Evolutionary conservation across 2,888 invertebrate species (phyloP).

Genomic region (Lasioglossum pauxillum): DNA sequence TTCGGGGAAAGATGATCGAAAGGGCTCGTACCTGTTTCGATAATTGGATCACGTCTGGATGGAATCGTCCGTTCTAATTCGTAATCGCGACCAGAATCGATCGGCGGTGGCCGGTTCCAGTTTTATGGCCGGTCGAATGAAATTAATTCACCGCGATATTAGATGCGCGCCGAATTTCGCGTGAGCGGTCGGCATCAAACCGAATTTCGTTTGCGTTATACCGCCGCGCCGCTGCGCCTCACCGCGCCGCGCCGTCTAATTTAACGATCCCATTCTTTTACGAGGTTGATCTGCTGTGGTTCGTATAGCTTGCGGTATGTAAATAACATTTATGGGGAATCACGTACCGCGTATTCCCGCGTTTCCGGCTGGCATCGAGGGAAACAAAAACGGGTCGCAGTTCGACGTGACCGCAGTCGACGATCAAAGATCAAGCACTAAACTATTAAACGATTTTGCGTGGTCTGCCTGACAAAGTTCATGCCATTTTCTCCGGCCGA

Average conservation of each 20-base stretch:
- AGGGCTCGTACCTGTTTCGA: neutral
- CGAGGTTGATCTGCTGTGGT: constrained; percentile 12
- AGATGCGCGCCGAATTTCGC: constrained; percentile 1
- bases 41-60: constrained; percentile 25
- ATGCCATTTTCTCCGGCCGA: neutral
- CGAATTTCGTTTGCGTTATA: constrained; percentile 28
- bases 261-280: constrained; percentile 55
- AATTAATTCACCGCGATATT: constrained; percentile 12
- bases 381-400: neutral
- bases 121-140: neutral
- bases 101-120: neutral
- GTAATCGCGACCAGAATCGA: constrained; percentile 10
- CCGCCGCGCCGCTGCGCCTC: no score
- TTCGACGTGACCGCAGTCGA: constrained; percentile 6
- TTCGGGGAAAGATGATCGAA: neutral
- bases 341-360: neutral
- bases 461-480: neutral
- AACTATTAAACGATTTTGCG: constrained; percentile 4
- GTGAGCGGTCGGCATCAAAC: neutral
- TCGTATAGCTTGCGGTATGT: constrained; percentile 37
- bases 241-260: constrained; percentile 19
- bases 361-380: neutral
- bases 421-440: constrained; percentile 2
- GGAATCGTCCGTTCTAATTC: neutral
- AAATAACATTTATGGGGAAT: constrained; percentile 40